These are phyloP conservation scores for Wasmannia auropunctata DNA, from an alignment of 1,140 invertebrate species.

Conservation along the genomic window DNA sequence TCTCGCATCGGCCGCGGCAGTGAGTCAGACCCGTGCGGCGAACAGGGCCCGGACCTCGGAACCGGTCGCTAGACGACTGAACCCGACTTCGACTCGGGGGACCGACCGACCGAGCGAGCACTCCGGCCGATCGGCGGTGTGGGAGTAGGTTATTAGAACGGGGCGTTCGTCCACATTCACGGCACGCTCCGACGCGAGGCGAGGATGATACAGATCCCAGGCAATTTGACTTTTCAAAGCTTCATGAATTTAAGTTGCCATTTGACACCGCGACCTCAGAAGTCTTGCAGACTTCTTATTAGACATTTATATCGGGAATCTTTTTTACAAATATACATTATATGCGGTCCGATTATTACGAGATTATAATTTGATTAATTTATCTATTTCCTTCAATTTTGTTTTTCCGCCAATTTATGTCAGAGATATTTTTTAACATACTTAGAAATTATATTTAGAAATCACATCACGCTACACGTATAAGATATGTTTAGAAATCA, in stretches of 20 bases:
- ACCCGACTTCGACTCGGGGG: conserved; percentile 32
- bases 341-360: neutral
- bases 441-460: neutral
- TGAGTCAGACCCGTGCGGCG: conserved; percentile 51
- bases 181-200: conserved; percentile 14
- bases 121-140: conserved; percentile 60
- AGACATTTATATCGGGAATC: neutral
- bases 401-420: neutral
- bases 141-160: conserved; percentile 84
- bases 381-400: neutral
- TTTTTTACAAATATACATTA: neutral
- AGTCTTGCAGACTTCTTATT: neutral
- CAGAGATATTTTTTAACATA: neutral
- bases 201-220: conserved; percentile 1
- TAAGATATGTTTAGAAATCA: conserved; percentile 2
- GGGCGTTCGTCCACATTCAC: conserved; percentile 69
- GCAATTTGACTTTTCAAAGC: neutral
- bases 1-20: conserved; percentile 52
- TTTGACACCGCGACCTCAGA: neutral
- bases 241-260: neutral
- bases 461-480: neutral
- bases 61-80: conserved; percentile 80
- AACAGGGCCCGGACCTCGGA: conserved; percentile 73
- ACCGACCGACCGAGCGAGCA: neutral
- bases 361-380: neutral